Base-by-base conservation (phyloP, 2,888 invertebrate species). In the Aphidoletes aphidimyza region DNA sequence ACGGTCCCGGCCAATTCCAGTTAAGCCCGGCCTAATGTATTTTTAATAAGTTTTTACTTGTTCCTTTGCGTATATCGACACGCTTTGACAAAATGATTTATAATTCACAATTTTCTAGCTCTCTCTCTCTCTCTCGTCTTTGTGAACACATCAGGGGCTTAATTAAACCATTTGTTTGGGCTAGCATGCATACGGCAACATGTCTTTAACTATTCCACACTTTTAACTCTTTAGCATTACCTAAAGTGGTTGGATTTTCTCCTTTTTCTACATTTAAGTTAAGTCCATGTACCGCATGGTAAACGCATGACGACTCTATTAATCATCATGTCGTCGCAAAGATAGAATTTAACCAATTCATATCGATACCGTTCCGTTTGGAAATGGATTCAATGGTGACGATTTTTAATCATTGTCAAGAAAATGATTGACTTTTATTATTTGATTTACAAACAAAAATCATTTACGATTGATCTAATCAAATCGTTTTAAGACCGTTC, bases 31-130 rank as follows among this genome's bases (percentile, higher is more conserved):
- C 69, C 69, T 69, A 69, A 69, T 69, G 69, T 69, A 69, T 69
- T 69, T 69, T 69, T 69, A 69, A 69, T 69, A 69, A 69, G 69
- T 69, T 69, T 69, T 69, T 69, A 69, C 30, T 34, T 69, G n/a
- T 69, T 14, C 14, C 69, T 69, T 69, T 11, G 34, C 34, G 69
- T 30, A 69, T 69, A 69, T 69, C 69, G 34, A 69, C 69, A 54
- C 14, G 69, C 14, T 69, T 69, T 30, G 69, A 69, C 69, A 69
- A 69, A 69, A 69, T 69, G 69, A 69, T 69, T 69, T 69, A 69
- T 69, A 26, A 69, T 69, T 69, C 69, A 69, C 30, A 69, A 69
- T 30, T 22, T 54, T 54, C 11, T 69, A 69, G 69, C 69, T 22
- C 30, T 30, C 30, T 34, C 69, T 30, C 30, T 22, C 2, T n/a